Base-by-base conservation (phyloP, 2,888 invertebrate species). In the Mesorhabditis spiculigera region DNA sequence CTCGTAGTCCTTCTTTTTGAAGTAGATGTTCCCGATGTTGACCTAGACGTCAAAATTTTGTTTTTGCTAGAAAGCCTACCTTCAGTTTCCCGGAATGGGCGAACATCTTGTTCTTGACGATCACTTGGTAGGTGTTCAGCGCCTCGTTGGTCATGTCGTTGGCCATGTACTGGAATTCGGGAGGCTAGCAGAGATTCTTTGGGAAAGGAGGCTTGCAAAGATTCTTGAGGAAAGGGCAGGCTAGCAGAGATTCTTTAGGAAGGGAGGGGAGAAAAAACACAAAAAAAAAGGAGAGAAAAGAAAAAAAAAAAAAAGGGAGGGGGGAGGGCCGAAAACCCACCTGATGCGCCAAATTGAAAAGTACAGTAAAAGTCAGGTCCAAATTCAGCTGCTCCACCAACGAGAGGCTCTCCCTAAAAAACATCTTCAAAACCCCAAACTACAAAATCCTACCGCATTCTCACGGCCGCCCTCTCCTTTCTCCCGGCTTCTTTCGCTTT, bases 21-120 rank as follows among this genome's bases (percentile, higher is more conserved):
- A 93, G 87, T 95, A 94, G 82, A 98, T 94, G 86, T 97, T 97
- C 2, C 96, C 97, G 92, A 98, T 96, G 87, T 98, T 98, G 0
- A 97, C 91, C 74, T 71, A 13, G 42, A 69, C 4, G 5, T 28
- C 16, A 50, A 50, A 6, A 6, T 50, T 13, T 6, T 10, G 50
- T 50, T 50, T 13, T 50, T 13, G 13, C 50, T n/a, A 63, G 8
- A 5, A 45, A 8, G 28, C 44, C 43, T 6, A 75, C 78, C 67
- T 80, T 84, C 16, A 85, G 69, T 61, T 81, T 72, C 16, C 89
- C 93, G 61, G 94, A 93, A 86, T 95, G 95, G 65, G 91, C 92
- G 86, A 96, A 95, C 89, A 94, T 91, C 86, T 93, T 92, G 86
- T 96, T 96, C 76, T 88, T 88, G 5, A 93, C 93, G 81, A 97